Evolutionary conservation across 1,140 invertebrate species (phyloP), one percentile per base, ranked within the genome.

Genomic region (Campoletis sonorensis): DNA sequence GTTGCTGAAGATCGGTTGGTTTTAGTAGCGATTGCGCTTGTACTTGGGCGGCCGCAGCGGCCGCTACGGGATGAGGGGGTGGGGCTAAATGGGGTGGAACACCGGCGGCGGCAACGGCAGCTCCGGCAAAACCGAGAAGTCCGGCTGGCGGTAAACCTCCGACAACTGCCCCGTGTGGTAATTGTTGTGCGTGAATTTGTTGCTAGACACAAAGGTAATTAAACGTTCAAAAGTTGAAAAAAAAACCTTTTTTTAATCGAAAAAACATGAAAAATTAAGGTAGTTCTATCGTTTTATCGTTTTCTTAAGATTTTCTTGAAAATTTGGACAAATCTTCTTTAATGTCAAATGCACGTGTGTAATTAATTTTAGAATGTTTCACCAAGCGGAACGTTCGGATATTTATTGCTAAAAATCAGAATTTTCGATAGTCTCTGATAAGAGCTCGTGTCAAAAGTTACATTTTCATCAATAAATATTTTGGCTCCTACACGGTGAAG

Each of bases 151-250:
- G 92, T 89, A 87, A 89, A 89, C 90, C 91, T 61, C 92, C 95
- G 86, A 97, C 96, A 27, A 94, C 94, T 33, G 96, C 95, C 82
- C 96, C 95, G 21, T 93, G 91, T 13, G 96, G 96, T 83, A 98
- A 89, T 92, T 97, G 96, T 91, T 97, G 95, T 54, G 97, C 97
- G 88, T 98, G 97, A 95, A 98, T 97, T 93, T 96, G 95, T 95
- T 96, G 95, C 95, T 96, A 93, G 54, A 93, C 93, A 86, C 88
- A 87, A 90, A 90, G 84, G 84, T 79, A 64, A 83, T 84, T 84
- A 87, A 85, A 61, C 40, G 40, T 54, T 54, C 16, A 18, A 1
- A 8, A 4, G 33, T 70, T 51, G 54, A 54, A 54, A 54, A 54
- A 18, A 10, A 77, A 70, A 71, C 3, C 26, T 77, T 67, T 23